Evolutionary conservation across 2,113 vertebrate genomes (phyloP), one percentile per base, ranked within the genome.

Genomic region (Salvelinus sp.): DNA sequence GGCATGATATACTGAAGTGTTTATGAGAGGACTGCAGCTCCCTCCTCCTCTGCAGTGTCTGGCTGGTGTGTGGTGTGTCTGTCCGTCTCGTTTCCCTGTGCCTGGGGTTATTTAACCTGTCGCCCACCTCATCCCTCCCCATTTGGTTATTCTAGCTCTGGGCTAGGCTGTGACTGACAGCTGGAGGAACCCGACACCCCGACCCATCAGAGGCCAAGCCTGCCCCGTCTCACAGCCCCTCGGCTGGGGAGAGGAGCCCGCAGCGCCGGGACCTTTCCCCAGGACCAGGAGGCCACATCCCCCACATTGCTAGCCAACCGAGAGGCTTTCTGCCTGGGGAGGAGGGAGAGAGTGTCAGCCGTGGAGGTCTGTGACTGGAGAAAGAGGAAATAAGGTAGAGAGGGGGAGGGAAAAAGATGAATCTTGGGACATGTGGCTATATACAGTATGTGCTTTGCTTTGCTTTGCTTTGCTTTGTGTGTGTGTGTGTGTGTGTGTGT

Each of bases 111-210:
- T 86, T 89, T 90, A 92, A 91, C 90, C 91, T 89, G 88, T 84
- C 76, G 76, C 80, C 79, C 80, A 79, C 74, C 81, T 85, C 70
- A 83, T 82, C 71, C 79, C 85, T 72, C 71, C 85, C 79, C 76
- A 75, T 90, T 90, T 80, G 83, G 82, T 86, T 83, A 76, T 79
- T 78, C 74, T 89, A 84, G 89, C 90, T 90, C 75, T 84, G 78
- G 88, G 89, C 79, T 68, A 85, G 77, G 82, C 85, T 88, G 89
- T 92, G 92, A 93, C 85, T 90, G 92, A 89, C 92, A 90, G 89
- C 82, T 80, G 48, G 76, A 85, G 90, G 88, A 92, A 93, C 85
- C 70, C 69, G 87, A 93, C 88, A 93, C 92, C 88, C 86, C 1
- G 67, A 79, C 82, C 74, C 87, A 87, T 87, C 83, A 78, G 91